phyloP scores from a whole-genome alignment of 2,113 vertebrate genomes.

The Epinephelus fuscoguttatus region DNA sequence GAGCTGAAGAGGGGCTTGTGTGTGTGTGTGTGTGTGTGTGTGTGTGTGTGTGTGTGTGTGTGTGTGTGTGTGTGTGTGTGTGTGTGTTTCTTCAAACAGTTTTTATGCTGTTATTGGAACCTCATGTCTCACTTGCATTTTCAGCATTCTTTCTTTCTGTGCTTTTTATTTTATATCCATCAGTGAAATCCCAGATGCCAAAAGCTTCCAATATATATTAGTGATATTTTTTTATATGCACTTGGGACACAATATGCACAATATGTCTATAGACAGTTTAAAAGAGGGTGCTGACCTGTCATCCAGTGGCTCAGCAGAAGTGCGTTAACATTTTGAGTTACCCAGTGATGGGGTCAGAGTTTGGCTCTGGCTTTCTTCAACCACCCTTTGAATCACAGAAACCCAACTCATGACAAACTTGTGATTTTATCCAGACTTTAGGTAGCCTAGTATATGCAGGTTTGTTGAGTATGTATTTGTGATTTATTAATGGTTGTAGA shows the following conservation, averaged over 20 bases:
- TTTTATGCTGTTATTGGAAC: constrained; percentile 72
- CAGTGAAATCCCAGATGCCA: constrained; percentile 68
- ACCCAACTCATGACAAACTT: constrained; percentile 4
- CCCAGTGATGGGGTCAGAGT: constrained; percentile 37
- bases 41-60: constrained; percentile 2
- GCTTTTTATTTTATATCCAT: constrained; percentile 67
- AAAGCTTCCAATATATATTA: constrained; percentile 1
- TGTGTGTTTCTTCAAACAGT: constrained; percentile 64
- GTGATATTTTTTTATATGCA: constrained; percentile 10
- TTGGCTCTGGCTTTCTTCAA: constrained; percentile 65
- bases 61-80: constrained; percentile 39
- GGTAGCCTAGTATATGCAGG: neutral
- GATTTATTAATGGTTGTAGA: neutral
- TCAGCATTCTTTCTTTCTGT: constrained; percentile 52
- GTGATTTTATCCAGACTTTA: neutral
- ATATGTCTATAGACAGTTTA: constrained; percentile 63
- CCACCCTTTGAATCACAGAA: constrained; percentile 38
- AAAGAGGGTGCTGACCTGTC: constrained; percentile 37
- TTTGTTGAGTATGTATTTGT: neutral
- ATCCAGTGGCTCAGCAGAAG: constrained; percentile 63
- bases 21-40: too few species aligned
- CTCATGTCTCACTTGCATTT: constrained; percentile 70
- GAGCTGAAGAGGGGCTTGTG: constrained; percentile 37
- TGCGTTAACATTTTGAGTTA: constrained; percentile 64
- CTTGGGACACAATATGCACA: too few species aligned